phyloP scores from a whole-genome alignment of 2,113 vertebrate genomes.

The Mellivora capensis region DNA sequence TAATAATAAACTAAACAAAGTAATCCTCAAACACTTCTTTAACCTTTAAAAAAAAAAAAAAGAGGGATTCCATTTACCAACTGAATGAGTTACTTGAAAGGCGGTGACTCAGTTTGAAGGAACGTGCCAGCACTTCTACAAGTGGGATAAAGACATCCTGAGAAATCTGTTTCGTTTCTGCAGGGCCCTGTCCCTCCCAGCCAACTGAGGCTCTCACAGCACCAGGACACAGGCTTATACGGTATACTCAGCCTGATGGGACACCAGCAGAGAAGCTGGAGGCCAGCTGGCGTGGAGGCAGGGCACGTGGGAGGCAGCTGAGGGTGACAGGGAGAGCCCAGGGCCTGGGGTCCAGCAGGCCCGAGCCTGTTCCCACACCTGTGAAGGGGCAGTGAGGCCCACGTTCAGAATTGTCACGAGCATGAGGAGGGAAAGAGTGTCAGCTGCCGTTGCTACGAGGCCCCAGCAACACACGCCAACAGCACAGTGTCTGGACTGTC shows the following conservation, averaged over 20 bases:
- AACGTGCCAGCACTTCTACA: not conserved
- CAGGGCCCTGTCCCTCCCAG: not conserved
- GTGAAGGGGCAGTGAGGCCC: rapidly evolving
- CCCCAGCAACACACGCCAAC: not conserved
- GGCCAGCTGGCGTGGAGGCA: not conserved
- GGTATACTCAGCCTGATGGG: not conserved
- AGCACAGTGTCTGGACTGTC: rapidly evolving
- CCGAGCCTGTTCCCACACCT: not conserved
- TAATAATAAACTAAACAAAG: not conserved
- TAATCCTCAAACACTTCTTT: not conserved
- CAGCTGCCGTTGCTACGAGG: no score
- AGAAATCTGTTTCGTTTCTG: not conserved
- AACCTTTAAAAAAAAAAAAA: not conserved
- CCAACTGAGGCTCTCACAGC: not conserved
- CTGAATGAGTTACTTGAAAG: not conserved
- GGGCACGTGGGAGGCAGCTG: not conserved
- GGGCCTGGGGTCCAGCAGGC: not conserved
- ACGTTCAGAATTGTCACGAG: not conserved
- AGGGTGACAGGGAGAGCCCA: not conserved
- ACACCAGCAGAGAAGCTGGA: not conserved
- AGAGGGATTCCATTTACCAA: not conserved
- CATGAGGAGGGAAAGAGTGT: rapidly evolving
- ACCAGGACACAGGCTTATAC: not conserved
- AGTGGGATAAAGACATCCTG: not conserved
- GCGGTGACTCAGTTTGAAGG: not conserved